Base-by-base conservation (phyloP, 2,113 vertebrate genomes). In the Tor tambroides region DNA sequence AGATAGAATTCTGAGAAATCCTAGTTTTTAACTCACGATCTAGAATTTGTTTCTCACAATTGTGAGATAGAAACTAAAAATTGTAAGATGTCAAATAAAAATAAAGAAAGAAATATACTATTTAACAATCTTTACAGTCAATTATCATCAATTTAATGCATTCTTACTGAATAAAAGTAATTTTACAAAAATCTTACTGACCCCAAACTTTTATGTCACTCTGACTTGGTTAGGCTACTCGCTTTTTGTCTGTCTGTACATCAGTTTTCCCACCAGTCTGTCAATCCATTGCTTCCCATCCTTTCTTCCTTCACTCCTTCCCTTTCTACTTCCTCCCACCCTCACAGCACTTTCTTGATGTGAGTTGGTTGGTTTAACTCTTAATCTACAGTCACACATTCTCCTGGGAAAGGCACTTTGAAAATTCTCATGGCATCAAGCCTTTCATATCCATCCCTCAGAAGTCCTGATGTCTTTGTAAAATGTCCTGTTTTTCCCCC, bases 381-480 rank as follows among this genome's bases (percentile, higher is more conserved):
- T 26, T 41, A 81, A 81, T 80, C 77, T 32, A 38, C 59, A 65
- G 32, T 65, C 21, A 63, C 11, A 3, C 59, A 41, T 80, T 63
- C 61, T 63, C 51, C 12, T 28, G 72, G 38, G 77, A 56, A 67
- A 82, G n/a, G 7, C 80, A 35, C 67, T 71, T 72, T 83, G 43
- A 80, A 54, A 65, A 15, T 30, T 72, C 81, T 38, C 28, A 54
- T 69, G 41, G 61, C 61, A 82, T 67, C 80, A 14, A 28, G 9
- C 15, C 65, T 71, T 83, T 83, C 65, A 83, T 35, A 71, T 72
- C 17, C 63, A 81, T 21, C 28, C 30, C 65, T 83, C 19, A 67
- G 77, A 59, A 80, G 49, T 35, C 19, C 41, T 49, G 46, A 54
- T 46, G 28, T 72, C 80, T 83, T 83, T 83, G 80, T 83, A 32